Evolutionary conservation across 2,888 invertebrate genomes (phyloP).

Genomic region (Chydorus sphaericus): DNA sequence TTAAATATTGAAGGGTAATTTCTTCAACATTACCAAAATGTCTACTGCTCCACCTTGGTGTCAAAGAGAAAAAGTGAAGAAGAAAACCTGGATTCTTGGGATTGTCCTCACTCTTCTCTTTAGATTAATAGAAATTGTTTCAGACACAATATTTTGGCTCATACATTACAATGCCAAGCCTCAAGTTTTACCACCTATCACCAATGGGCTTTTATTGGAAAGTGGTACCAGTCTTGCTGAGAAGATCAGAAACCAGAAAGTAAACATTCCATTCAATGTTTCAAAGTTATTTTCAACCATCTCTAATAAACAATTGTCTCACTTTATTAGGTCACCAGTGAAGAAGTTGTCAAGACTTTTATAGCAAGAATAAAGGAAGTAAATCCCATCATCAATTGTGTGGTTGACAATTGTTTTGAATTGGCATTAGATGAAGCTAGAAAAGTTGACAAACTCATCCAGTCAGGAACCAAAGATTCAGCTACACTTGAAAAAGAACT

Average conservation of each 20-base stretch:
- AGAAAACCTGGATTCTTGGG: no score
- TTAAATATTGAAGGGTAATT: no score
- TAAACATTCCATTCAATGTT: constrained; percentile 25
- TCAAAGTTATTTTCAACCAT: constrained; percentile 15
- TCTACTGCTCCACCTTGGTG: no score
- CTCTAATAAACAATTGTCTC: constrained; percentile 17
- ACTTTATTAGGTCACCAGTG: constrained; percentile 47
- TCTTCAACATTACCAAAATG: no score
- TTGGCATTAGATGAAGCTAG: constrained; percentile 64
- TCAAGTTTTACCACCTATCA: constrained; percentile 51
- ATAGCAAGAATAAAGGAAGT: constrained; percentile 64
- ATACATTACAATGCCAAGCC: constrained; percentile 44
- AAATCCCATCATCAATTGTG: constrained; percentile 66
- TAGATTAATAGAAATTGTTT: no score
- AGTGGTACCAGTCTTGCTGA: constrained; percentile 57
- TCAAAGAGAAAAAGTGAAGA: no score
- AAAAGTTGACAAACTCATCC: constrained; percentile 54
- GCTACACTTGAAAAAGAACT: constrained; percentile 49
- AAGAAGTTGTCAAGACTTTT: constrained; percentile 57
- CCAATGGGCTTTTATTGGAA: constrained; percentile 53
- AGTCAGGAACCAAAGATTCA: constrained; percentile 39
- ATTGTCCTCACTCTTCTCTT: no score
- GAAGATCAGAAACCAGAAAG: constrained; percentile 64
- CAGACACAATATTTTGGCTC: not conserved
- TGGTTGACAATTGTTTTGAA: constrained; percentile 65